Evolutionary conservation across 2,113 vertebrate genomes (phyloP).

Genomic region (Myrmophylax atrothorax): DNA sequence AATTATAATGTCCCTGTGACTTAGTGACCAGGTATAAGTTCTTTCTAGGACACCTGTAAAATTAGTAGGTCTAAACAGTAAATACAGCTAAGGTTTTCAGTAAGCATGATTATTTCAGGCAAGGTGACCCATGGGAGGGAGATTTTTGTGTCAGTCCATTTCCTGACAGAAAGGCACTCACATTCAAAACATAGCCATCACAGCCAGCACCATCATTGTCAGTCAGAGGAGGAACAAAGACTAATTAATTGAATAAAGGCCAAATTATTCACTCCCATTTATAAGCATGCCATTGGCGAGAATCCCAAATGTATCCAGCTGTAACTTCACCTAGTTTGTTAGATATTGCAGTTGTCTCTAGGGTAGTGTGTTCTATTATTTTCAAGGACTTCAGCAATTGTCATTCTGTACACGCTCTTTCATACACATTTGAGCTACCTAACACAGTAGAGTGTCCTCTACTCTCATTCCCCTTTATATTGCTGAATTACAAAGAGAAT

Average conservation of each 20-base stretch:
- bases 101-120: neutral
- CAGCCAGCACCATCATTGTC: neutral
- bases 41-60: neutral
- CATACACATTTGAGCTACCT: neutral
- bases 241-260: conserved; percentile 19
- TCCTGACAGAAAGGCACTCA: neutral
- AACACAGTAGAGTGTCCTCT: neutral
- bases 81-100: neutral
- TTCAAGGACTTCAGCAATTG: neutral
- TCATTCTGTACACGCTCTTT: neutral
- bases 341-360: neutral
- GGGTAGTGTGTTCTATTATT: neutral
- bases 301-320: neutral
- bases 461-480: neutral
- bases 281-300: neutral
- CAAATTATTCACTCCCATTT: neutral
- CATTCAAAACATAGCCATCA: neutral
- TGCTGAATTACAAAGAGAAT: neutral
- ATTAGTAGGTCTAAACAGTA: neutral
- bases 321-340: neutral
- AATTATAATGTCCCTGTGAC: neutral
- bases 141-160: neutral
- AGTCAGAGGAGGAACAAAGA: neutral
- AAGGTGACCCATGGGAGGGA: neutral
- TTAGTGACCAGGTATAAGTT: neutral